phyloP scores from a whole-genome alignment of 2,888 invertebrate genomes.

The Caenorhabditis macrosperma region DNA sequence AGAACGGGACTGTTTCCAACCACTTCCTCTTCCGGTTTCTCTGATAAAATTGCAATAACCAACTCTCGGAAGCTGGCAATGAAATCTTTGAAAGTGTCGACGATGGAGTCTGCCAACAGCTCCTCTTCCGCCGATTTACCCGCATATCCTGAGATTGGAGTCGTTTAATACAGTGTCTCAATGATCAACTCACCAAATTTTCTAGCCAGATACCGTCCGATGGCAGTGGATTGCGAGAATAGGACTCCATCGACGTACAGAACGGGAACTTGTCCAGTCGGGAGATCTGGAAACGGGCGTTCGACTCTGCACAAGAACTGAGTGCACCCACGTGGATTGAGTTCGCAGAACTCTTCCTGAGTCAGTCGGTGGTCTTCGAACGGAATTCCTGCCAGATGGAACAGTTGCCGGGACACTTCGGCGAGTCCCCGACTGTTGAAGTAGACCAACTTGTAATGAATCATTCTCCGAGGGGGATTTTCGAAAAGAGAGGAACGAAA shows the following conservation, averaged over 20 bases:
- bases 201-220: conserved; percentile 19
- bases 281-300: conserved; percentile 17
- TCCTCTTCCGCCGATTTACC: conserved; percentile 29
- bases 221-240: conserved; percentile 6
- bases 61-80: not conserved
- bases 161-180: too few species aligned
- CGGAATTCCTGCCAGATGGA: conserved; percentile 28
- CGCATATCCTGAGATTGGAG: conserved; percentile 11
- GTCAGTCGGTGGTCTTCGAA: conserved; percentile 30
- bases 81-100: conserved; percentile 14
- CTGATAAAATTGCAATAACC: not conserved
- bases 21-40: not conserved
- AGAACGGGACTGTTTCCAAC: not conserved
- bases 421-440: conserved; percentile 27
- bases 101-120: not conserved
- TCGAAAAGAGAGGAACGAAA: not conserved
- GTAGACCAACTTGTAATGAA: conserved; percentile 18
- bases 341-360: conserved; percentile 9
- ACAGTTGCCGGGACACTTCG: conserved; percentile 20
- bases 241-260: conserved; percentile 1
- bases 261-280: conserved; percentile 23
- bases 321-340: conserved; percentile 17
- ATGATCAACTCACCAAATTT: too few species aligned
- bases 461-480: not conserved
- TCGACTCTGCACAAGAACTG: too few species aligned